A percentile compares a stretch with the other conserved stretches of the same genome.
phyloP scores from a whole-genome alignment of 2,797 vertebrate species.

The Anguilla marmorata region DNA sequence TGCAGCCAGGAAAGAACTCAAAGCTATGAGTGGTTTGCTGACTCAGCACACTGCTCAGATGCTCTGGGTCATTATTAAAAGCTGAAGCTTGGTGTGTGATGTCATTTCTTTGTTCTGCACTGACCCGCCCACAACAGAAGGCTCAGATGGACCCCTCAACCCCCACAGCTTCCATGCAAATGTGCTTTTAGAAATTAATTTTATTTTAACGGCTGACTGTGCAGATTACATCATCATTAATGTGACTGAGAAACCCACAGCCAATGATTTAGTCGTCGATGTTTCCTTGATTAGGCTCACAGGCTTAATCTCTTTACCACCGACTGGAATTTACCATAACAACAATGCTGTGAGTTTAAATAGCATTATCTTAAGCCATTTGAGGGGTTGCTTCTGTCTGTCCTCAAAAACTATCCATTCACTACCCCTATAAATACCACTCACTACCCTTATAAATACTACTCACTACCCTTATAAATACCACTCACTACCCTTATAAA shows the following conservation, averaged over 20 bases:
- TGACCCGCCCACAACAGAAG: neutral
- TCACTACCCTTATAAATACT: too few species aligned
- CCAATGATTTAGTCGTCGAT: neutral
- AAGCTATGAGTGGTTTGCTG: neutral
- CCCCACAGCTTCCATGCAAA: neutral
- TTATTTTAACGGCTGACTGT: neutral
- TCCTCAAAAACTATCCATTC: neutral
- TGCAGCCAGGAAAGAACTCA: neutral
- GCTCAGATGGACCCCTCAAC: neutral
- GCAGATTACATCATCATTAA: constrained; percentile 14
- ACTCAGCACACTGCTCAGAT: neutral
- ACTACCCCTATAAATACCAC: too few species aligned
- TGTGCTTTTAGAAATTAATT: neutral
- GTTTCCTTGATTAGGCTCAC: neutral
- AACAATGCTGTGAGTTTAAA: neutral
- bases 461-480: too few species aligned
- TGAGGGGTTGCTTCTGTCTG: neutral
- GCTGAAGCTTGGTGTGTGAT: too few species aligned
- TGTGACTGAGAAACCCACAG: neutral
- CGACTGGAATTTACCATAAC: neutral
- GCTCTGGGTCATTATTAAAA: neutral
- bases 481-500: neutral
- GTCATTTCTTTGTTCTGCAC: neutral
- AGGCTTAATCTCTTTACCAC: neutral
- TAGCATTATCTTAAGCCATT: neutral